phyloP scores from a whole-genome alignment of 2,113 vertebrate species.

The Bungarus multicinctus region DNA sequence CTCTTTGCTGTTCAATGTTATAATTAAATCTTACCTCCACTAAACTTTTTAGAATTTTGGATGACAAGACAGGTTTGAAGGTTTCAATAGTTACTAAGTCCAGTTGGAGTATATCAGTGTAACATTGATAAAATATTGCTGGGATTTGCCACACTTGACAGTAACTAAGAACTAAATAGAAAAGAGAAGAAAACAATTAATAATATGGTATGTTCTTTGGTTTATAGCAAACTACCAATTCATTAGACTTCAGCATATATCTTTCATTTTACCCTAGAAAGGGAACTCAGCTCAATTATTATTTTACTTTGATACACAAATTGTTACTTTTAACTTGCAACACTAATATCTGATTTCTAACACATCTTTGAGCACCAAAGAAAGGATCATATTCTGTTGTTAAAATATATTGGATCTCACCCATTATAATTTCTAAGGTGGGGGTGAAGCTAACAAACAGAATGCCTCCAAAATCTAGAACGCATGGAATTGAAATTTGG shows the following conservation, averaged over 20 bases:
- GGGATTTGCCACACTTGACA: conserved; percentile 86
- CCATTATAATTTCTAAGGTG: background rate
- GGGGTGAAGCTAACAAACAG: background rate
- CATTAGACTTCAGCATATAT: background rate
- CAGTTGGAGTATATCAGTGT: conserved; percentile 82
- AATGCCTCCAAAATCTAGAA: background rate
- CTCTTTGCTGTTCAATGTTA: background rate
- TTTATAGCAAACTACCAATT: background rate
- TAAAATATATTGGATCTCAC: background rate
- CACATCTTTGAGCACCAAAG: background rate
- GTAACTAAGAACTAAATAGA: conserved; percentile 82
- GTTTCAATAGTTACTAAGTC: conserved; percentile 85
- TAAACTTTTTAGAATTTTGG: conserved; percentile 65
- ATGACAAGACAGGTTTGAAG: conserved; percentile 79
- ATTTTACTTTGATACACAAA: background rate
- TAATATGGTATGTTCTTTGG: too few species aligned
- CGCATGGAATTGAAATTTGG: background rate
- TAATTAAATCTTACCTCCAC: conserved; percentile 75
- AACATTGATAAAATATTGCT: conserved; percentile 85
- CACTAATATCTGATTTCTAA: background rate
- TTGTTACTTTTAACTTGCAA: background rate
- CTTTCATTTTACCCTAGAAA: background rate
- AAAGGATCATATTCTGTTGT: background rate
- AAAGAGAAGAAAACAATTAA: background rate
- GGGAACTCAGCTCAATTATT: background rate